Evolutionary conservation across 2,888 invertebrate species (phyloP).

Genomic region (Liopterus haemorrhoidalis): DNA sequence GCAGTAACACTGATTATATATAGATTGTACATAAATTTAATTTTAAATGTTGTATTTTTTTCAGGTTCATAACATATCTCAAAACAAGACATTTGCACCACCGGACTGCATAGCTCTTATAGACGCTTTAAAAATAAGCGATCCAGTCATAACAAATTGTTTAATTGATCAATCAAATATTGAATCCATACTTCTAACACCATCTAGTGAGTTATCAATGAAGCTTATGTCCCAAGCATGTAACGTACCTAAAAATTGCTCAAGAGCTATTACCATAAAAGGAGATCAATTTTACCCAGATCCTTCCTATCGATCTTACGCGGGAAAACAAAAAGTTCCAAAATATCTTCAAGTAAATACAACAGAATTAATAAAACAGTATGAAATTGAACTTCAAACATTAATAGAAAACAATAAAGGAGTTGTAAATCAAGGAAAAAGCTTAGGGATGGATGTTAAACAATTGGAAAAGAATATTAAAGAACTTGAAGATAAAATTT

Average conservation of each 20-base stretch:
- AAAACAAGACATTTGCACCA: constrained; percentile 46
- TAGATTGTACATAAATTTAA: constrained; percentile 9
- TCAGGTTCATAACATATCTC: constrained; percentile 48
- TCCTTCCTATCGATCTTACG: constrained; percentile 71
- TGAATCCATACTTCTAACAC: constrained; percentile 73
- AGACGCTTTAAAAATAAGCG: constrained; percentile 64
- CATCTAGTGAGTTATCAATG: constrained; percentile 62
- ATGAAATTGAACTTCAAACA: constrained; percentile 44
- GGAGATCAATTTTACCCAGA: constrained; percentile 67
- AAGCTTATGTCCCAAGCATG: constrained; percentile 57
- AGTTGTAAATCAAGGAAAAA: constrained; percentile 35
- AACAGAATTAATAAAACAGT: constrained; percentile 55
- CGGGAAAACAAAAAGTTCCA: constrained; percentile 51
- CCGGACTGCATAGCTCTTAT: constrained; percentile 52
- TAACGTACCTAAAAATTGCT: constrained; percentile 64
- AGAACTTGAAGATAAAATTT: constrained; percentile 38
- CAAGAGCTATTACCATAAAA: constrained; percentile 59
- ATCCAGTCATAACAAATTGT: constrained; percentile 76
- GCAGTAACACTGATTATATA: too few relatives aligned
- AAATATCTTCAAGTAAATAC: constrained; percentile 63
- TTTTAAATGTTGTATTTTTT: constrained; percentile 24
- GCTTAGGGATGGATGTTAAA: constrained; percentile 34
- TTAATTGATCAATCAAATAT: constrained; percentile 71
- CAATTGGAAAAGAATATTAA: constrained; percentile 33
- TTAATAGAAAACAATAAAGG: constrained; percentile 37